Evolutionary conservation across 2,888 invertebrate genomes (phyloP).

Genomic region (Rhorus exstirpatorius): DNA sequence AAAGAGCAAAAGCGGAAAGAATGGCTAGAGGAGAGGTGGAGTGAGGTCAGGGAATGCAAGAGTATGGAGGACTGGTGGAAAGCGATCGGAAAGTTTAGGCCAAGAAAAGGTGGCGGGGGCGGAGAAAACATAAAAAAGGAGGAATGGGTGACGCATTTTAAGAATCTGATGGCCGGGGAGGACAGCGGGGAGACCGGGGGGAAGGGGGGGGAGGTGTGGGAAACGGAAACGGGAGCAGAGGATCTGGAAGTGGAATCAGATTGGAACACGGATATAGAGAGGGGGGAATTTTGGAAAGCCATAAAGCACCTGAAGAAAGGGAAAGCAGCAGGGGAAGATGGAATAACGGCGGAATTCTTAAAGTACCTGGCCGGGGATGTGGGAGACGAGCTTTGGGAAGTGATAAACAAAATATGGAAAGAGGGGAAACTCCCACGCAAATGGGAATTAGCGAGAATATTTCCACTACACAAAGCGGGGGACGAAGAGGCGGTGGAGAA

Average conservation of each 20-base stretch:
- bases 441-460: not conserved
- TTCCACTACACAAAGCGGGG: conserved; percentile 51
- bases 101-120: not conserved
- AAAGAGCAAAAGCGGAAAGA: not conserved
- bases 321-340: conserved; percentile 23
- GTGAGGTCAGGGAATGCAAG: not conserved
- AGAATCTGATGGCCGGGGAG: not conserved
- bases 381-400: conserved; percentile 11
- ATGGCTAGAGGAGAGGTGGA: not conserved
- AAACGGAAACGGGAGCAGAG: not conserved
- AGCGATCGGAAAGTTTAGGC: not conserved
- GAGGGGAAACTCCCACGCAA: too few species aligned
- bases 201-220: not conserved
- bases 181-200: not conserved
- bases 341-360: not conserved
- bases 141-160: not conserved
- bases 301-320: not conserved
- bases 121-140: not conserved
- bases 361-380: not conserved
- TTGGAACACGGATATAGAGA: not conserved
- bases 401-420: not conserved
- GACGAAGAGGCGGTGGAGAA: conserved; percentile 30
- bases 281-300: not conserved
- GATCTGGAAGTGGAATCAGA: too few species aligned
- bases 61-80: not conserved